Evolutionary conservation across 1,140 invertebrate genomes (phyloP).

Genomic region (Metaphire vulgaris): DNA sequence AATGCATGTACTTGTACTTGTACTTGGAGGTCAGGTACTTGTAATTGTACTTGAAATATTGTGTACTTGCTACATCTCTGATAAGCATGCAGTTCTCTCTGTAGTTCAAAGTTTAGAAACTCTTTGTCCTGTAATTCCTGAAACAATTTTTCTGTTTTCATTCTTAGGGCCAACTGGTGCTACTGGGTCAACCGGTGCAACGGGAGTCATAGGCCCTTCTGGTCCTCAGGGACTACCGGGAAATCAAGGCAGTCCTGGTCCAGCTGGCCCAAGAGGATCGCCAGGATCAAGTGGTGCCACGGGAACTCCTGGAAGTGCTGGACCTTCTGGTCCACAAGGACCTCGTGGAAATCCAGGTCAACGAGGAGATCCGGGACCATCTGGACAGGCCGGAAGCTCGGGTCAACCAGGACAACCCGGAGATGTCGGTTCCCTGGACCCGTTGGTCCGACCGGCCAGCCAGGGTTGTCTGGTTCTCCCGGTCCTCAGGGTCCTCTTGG

Average conservation of each 20-base stretch:
- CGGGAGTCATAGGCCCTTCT: not conserved
- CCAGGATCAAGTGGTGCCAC: not conserved
- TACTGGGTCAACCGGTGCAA: constrained; percentile 8
- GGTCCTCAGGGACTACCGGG: constrained; percentile 1
- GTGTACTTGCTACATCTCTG: no score
- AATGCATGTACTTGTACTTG: no score
- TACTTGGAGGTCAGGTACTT: no score
- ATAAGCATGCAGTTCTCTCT: no score
- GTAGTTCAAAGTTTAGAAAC: no score
- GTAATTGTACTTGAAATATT: no score
- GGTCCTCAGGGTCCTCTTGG: constrained; percentile 19
- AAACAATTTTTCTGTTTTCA: no score
- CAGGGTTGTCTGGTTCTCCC: not conserved
- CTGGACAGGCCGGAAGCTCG: not conserved
- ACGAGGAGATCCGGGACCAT: constrained; percentile 9
- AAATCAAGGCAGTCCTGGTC: constrained; percentile 5
- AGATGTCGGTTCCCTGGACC: constrained; percentile 6
- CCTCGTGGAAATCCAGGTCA: constrained; percentile 8
- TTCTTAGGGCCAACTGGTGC: not conserved
- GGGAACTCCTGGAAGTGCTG: constrained; percentile 15
- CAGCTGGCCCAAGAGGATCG: not conserved
- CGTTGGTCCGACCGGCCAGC: not conserved
- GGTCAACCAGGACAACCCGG: constrained; percentile 18
- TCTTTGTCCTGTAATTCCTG: no score
- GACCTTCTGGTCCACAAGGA: constrained; percentile 20